Base-by-base conservation (phyloP, 2,113 vertebrate species). In the Petromus typicus region DNA sequence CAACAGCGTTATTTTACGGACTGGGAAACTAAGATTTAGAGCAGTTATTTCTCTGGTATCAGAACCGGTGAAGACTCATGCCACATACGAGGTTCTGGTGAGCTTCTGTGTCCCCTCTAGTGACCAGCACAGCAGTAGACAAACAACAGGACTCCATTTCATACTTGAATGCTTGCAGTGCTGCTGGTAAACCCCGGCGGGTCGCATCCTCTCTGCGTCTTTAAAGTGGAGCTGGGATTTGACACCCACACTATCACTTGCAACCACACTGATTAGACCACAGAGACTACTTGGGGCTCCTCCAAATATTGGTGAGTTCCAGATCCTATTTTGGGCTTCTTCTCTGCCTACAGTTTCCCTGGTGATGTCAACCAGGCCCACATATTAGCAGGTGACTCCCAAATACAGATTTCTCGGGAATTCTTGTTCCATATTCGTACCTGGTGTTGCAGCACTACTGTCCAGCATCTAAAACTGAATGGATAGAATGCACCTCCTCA, bases 51-150 rank as follows among this genome's bases (percentile, higher is more conserved):
- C 34, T 9, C 51, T 34, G 18, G 30, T 4, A 5, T 37, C 63
- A 13, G 22, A 45, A 51, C 34, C 30, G 5, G 34, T 11, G 80
- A 66, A 79, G 78, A 13, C 20, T 37, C 79, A 37, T 20, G 5
- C 32, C 9, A 1, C 34, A 12, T 67, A 7, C 0, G 17, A 43
- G 25, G 37, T 22, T 0, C 1, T 17, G 73, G 13, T 12, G 66
- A 25, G 0, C 16, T 5, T 73, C 1, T 2, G 16, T 20, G 18
- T 87, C 25, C 30, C 45, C n/a, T 20, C 4, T 2, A 1, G 25
- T 27, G 81, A 25, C 23, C 1, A 20, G 32, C 17, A 56, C 14
- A 23, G 48, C 0, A 2, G 32, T 14, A 12, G n/a, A n/a, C n/a
- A 76, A 8, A n/a, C 13, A 85, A 45, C 13, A 80, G 67, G 69